Conservation (phyloP, 2,797 vertebrate genomes). For the Morelia viridis region DNA sequence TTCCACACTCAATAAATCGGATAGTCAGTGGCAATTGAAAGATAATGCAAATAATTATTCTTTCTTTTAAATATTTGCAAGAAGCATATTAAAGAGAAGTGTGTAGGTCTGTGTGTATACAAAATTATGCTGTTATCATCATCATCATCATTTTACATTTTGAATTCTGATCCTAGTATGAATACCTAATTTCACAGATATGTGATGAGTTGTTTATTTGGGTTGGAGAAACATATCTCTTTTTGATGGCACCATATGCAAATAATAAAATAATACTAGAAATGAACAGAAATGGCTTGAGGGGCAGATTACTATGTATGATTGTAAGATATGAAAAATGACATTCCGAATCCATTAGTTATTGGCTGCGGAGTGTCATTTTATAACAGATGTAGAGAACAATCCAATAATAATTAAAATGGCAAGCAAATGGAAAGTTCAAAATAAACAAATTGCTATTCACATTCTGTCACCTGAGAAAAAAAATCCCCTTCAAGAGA, state of each 20-base stretch:
- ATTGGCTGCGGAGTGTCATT: background rate
- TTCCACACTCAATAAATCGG: background rate
- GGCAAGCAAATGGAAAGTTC: constrained; percentile 22
- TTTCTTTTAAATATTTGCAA: background rate
- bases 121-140: background rate
- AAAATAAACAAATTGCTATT: constrained; percentile 26
- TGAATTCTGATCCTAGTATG: background rate
- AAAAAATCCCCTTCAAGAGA: background rate
- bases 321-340: constrained; percentile 11
- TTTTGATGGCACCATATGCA: background rate
- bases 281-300: constrained; percentile 10
- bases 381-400: constrained; percentile 2
- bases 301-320: background rate
- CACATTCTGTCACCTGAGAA: background rate
- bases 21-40: background rate
- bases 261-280: background rate
- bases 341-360: constrained; percentile 15
- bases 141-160: background rate
- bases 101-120: background rate
- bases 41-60: background rate
- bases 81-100: background rate
- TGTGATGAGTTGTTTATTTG: background rate
- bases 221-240: background rate
- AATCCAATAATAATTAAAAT: constrained; percentile 33
- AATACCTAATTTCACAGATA: background rate